phyloP scores from a whole-genome alignment of 2,113 vertebrate species.

The Callopanchax toddi region DNA sequence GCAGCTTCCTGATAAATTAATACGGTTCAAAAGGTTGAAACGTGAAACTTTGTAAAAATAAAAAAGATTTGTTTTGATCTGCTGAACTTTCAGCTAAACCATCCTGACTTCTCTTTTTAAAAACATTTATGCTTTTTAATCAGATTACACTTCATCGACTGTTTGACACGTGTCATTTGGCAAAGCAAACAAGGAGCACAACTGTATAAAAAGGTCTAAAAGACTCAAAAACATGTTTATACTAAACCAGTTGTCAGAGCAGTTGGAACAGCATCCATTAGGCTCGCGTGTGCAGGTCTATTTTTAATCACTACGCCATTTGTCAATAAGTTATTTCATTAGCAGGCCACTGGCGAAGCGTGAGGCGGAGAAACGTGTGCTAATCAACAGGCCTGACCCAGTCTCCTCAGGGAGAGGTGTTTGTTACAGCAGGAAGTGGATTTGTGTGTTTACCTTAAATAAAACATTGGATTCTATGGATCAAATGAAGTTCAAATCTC shows the following conservation, averaged over 20 bases:
- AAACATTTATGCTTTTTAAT: no score
- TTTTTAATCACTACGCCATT: slow-evolving; percentile 27
- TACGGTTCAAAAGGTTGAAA: not conserved
- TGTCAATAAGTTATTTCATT: slow-evolving; percentile 32
- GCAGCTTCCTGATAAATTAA: not conserved
- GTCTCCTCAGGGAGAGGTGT: slow-evolving; percentile 19
- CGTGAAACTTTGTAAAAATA: not conserved
- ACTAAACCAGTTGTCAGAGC: slow-evolving; percentile 9
- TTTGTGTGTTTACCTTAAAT: no score
- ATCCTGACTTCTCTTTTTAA: no score
- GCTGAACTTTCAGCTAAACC: no score
- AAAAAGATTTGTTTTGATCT: no score
- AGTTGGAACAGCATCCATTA: slow-evolving; percentile 11
- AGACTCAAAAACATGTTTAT: not conserved
- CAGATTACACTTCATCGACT: no score
- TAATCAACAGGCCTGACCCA: slow-evolving; percentile 27
- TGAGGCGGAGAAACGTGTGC: not conserved
- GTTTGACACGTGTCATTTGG: no score
- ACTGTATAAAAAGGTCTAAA: not conserved
- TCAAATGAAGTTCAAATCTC: no score
- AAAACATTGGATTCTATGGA: not conserved
- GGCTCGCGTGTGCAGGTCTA: not conserved
- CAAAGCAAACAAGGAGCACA: not conserved
- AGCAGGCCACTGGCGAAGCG: slow-evolving; percentile 7
- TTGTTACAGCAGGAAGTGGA: no score